Percentiles rank a stretch among this genome's conserved stretches.
Conservation (phyloP, 2,797 vertebrate species). For the Muscicapa comitata region DNA sequence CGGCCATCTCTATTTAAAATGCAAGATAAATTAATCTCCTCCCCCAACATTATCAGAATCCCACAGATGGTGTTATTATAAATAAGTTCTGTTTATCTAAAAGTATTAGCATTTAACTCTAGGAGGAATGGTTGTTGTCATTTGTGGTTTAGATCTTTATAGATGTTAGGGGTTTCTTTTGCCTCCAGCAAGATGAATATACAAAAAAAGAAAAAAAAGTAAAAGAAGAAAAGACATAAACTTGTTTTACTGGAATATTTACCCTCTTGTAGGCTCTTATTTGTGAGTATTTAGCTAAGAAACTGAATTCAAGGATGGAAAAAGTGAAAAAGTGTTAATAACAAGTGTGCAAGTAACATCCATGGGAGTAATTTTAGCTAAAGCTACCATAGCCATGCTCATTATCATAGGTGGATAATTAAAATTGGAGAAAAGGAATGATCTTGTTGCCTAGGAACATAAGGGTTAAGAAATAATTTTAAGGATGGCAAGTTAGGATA, state of each 20-base stretch:
- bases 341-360: neutral
- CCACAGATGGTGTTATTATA: conserved; percentile 44
- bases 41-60: conserved; percentile 60
- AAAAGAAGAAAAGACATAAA: neutral
- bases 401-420: neutral
- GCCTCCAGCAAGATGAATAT: conserved; percentile 17
- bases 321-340: neutral
- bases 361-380: neutral
- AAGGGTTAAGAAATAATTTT: conserved; percentile 42
- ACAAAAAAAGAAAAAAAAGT: neutral
- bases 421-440: neutral
- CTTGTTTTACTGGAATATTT: neutral
- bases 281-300: neutral
- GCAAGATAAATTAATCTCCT: conserved; percentile 64
- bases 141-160: conserved; percentile 38
- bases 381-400: neutral
- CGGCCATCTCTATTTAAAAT: conserved; percentile 62
- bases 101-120: conserved; percentile 62
- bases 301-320: neutral
- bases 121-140: conserved; percentile 37
- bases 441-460: neutral
- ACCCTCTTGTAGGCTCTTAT: neutral
- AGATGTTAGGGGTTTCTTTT: conserved; percentile 10
- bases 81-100: conserved; percentile 64
- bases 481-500: neutral